A percentile compares a stretch with the other conserved stretches of the same genome.
phyloP scores from a whole-genome alignment of 2,113 vertebrate species.

The Otis tarda region DNA sequence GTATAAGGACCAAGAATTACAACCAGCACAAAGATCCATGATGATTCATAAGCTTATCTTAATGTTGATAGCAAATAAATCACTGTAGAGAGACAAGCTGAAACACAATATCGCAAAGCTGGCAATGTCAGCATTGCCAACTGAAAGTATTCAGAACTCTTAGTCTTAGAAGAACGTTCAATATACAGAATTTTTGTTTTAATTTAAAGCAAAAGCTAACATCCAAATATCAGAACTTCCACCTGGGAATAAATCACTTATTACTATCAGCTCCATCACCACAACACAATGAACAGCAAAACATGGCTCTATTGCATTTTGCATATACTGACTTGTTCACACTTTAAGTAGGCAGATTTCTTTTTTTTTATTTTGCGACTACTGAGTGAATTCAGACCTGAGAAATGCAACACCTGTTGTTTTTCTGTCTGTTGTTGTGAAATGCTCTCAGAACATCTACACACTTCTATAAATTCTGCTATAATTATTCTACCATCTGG shows the following conservation, averaged over 20 bases:
- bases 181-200: neutral
- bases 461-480: constrained; percentile 1
- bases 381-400: neutral
- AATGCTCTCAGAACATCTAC: neutral
- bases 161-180: neutral
- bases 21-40: neutral
- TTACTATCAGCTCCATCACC: neutral
- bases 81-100: neutral
- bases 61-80: neutral
- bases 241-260: neutral
- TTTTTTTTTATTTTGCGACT: neutral
- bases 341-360: neutral
- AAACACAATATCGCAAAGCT: neutral
- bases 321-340: neutral
- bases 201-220: neutral
- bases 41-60: neutral
- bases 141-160: neutral
- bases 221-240: neutral
- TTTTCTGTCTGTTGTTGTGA: neutral
- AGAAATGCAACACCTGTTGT: constrained; percentile 1
- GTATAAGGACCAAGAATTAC: neutral
- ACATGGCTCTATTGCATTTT: neutral
- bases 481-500: constrained; percentile 27
- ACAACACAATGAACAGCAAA: neutral
- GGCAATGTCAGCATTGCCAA: neutral